phyloP scores from a whole-genome alignment of 2,797 vertebrate species.

The Vultur gryphus region DNA sequence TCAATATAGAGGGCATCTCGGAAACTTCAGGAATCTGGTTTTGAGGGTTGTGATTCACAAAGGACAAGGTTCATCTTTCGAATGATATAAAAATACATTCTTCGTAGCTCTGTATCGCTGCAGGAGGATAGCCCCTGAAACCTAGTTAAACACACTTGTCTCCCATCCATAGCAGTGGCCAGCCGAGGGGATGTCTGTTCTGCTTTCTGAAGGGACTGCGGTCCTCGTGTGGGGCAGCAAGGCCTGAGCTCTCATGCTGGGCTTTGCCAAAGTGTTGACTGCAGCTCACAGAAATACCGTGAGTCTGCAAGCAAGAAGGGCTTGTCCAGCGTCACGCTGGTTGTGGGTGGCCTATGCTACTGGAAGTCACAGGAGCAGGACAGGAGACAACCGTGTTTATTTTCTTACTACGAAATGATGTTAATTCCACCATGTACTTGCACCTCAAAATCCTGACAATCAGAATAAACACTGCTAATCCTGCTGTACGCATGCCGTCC shows the following conservation, averaged over 20 bases:
- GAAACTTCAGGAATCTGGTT: background rate
- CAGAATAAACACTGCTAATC: background rate
- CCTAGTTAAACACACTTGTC: accelerated
- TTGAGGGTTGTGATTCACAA: background rate
- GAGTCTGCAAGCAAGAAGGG: accelerated
- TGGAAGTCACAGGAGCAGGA: background rate
- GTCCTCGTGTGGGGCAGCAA: background rate
- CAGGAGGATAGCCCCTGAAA: background rate
- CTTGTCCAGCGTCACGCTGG: accelerated
- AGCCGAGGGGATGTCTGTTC: accelerated
- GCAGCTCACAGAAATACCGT: background rate
- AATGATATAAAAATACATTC: background rate
- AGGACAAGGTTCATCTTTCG: background rate
- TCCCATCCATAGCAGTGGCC: background rate
- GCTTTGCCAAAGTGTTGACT: background rate
- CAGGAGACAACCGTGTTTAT: background rate
- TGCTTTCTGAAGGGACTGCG: background rate
- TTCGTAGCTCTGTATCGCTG: accelerated
- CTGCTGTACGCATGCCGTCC: accelerated
- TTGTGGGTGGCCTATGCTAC: background rate
- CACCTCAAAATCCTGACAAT: background rate
- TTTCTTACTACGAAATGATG: background rate
- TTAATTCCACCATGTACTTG: background rate
- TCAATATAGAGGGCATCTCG: background rate
- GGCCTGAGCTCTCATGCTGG: background rate